Evolutionary conservation across 2,888 invertebrate genomes (phyloP).

Genomic region (Strigamia crassipes): DNA sequence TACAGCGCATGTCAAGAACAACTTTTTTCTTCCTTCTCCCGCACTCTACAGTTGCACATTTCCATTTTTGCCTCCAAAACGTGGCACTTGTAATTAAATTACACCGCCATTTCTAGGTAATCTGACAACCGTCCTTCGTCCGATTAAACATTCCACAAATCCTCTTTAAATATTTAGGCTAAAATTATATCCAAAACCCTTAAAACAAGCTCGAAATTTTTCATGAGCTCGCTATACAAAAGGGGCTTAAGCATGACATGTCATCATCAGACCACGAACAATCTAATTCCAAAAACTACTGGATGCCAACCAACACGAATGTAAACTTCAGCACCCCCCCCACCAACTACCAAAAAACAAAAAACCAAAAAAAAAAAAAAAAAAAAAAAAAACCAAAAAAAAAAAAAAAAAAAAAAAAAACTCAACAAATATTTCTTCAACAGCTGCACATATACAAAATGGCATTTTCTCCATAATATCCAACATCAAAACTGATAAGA

Average conservation of each 20-base stretch:
- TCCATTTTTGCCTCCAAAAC: neutral
- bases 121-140: conserved; percentile 17
- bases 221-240: conserved; percentile 13
- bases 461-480: neutral
- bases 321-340: neutral
- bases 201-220: neutral
- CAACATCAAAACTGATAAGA: no score
- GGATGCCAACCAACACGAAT: neutral
- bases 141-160: neutral
- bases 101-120: conserved; percentile 18
- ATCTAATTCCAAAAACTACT: conserved; percentile 12
- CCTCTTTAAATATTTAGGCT: conserved; percentile 13
- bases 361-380: neutral
- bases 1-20: neutral
- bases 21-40: neutral
- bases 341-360: no score
- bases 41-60: no score
- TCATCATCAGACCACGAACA: conserved; percentile 1
- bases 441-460: conserved; percentile 7
- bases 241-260: conserved; percentile 10
- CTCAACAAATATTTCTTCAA: conserved; percentile 27
- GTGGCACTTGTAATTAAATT: conserved; percentile 16
- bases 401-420: neutral
- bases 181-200: conserved; percentile 17
- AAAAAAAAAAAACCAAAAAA: neutral